phyloP scores from a whole-genome alignment of 2,113 vertebrate species.

The Lophotis ruficrista region DNA sequence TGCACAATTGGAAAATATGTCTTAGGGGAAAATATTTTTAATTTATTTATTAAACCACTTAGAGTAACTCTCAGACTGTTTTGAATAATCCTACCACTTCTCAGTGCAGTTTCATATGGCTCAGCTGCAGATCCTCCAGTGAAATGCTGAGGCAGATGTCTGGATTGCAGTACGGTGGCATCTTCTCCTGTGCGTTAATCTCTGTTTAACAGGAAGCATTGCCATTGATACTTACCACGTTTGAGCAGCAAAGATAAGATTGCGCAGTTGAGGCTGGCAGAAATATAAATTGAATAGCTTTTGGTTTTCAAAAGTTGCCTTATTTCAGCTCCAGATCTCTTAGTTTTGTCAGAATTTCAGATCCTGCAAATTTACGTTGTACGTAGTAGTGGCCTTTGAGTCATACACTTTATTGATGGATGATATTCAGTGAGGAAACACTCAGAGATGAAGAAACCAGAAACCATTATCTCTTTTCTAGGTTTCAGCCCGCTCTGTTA shows the following conservation, averaged over 20 bases:
- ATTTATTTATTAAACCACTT: background rate
- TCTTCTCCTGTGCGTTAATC: background rate
- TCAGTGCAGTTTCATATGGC: background rate
- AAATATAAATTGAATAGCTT: background rate
- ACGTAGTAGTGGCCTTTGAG: background rate
- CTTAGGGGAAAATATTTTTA: background rate
- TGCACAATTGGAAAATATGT: background rate
- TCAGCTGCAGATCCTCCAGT: background rate
- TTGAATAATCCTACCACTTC: background rate
- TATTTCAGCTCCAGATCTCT: background rate
- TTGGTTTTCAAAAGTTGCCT: background rate
- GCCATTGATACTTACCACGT: background rate
- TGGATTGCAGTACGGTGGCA: background rate
- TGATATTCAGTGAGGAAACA: background rate
- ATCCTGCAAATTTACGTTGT: background rate
- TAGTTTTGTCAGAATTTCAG: background rate
- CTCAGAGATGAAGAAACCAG: background rate
- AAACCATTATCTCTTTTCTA: background rate
- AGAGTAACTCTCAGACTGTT: background rate
- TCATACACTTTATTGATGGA: background rate
- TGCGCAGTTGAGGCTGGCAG: background rate
- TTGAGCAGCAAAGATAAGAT: background rate
- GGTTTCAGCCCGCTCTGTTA: background rate
- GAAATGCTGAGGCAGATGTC: background rate
- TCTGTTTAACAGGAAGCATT: background rate